Percentiles rank a stretch among this genome's conserved stretches.
These are phyloP conservation scores for Pyralis farinalis DNA, from an alignment of 2,888 invertebrate genomes.

Conservation along the genomic window DNA sequence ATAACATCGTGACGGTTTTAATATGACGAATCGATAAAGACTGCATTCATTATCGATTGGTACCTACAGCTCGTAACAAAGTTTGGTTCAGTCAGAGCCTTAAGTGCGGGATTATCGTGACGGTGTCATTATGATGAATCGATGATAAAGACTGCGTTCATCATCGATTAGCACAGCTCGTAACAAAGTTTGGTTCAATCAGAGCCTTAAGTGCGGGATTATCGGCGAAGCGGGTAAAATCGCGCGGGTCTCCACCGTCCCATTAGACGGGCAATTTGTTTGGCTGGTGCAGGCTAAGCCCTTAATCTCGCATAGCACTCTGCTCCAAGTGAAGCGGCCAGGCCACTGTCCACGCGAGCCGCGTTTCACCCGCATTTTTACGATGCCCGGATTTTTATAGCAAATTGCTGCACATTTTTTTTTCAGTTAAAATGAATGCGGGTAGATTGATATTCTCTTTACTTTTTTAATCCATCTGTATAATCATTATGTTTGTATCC, in stretches of 20 bases:
- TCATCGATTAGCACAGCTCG: too few relatives aligned
- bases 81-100: too few relatives aligned
- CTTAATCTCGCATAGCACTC: conserved; percentile 56
- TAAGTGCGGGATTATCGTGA: too few relatives aligned
- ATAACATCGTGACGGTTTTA: too few relatives aligned
- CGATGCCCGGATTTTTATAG: neutral
- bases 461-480: too few relatives aligned
- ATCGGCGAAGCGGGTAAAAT: conserved; percentile 34
- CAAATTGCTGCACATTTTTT: neutral
- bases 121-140: too few relatives aligned
- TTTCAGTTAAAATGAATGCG: neutral
- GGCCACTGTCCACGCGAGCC: conserved; percentile 8
- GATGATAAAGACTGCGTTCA: too few relatives aligned
- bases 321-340: conserved; percentile 32
- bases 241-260: conserved; percentile 38
- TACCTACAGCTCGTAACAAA: too few relatives aligned
- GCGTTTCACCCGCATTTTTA: conserved; percentile 1
- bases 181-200: conserved; percentile 17
- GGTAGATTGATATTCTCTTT: too few relatives aligned
- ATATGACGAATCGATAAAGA: too few relatives aligned
- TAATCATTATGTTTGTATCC: too few relatives aligned
- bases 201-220: conserved; percentile 38
- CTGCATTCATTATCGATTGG: too few relatives aligned
- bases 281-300: conserved; percentile 55
- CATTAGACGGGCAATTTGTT: conserved; percentile 69